Base-by-base conservation (phyloP, 2,888 invertebrate species). In the Agonopterix heracliana region DNA sequence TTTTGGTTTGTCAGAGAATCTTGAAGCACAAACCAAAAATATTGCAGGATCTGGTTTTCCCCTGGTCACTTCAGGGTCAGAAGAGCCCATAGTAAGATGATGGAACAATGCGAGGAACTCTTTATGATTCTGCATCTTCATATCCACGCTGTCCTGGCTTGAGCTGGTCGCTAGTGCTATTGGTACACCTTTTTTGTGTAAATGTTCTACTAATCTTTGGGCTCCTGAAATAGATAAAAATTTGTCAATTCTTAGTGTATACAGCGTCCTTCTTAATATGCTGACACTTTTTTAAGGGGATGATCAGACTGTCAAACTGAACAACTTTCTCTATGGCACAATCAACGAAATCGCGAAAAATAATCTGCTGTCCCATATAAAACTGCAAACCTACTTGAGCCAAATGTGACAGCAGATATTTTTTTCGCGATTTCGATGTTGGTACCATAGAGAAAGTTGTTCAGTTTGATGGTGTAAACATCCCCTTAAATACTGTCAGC, bases 1-100 rank as follows among this genome's bases (percentile, higher is more conserved):
- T n/a, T 81, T 74, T 1, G 94, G 93, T 57, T 90, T 87, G 50
- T 92, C 91, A 2, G 87, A 72, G 76, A 97, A 97, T 44, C 95
- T 87, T 34, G 89, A 86, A 0, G 95, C 94, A 66, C 94, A 93
- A 8, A 96, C 91, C 17, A 94, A 76, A 73, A 96, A 98, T 63
- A 95, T 94, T 66, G 96, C 94, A 0, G 98, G 98, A 42, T 92
- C 92, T 7, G 98, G 98, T 84, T 98, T 98, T 2, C 97, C 96
- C 47, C 90, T 85, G 55, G 91, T 93, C 0, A 98, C 95, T 56
- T 96, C 96, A 0, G 94, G 93, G 78, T 98, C 97, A 13, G 92
- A 91, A 11, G 94, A 93, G 0, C 95, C 95, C 64, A 93, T 92
- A 0, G 96, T 96, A 41, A 92, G 88, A 67, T 96, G 96, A 62